Percentiles rank a stretch among this genome's conserved stretches.
These are phyloP conservation scores for Melipona beecheii DNA, from an alignment of 2,888 invertebrate species.

Conservation along the genomic window DNA sequence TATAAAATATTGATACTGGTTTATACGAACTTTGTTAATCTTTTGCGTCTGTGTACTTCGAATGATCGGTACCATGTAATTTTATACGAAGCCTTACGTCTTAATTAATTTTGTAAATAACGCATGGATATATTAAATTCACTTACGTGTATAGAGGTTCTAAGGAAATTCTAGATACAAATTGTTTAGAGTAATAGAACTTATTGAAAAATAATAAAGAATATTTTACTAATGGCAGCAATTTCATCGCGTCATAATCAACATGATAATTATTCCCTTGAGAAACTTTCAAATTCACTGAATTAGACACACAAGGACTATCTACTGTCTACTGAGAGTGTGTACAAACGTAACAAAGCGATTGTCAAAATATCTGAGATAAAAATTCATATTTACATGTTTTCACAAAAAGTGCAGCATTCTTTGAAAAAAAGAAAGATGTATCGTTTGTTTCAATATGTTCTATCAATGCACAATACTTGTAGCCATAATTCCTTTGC, in stretches of 20 bases:
- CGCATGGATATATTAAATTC: constrained; percentile 33
- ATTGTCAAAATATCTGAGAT: background rate
- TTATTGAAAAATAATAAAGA: background rate
- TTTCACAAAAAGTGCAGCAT: too few species aligned
- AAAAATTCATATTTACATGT: background rate
- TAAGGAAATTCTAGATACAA: constrained; percentile 22
- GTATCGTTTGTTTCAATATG: background rate
- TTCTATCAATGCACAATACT: background rate
- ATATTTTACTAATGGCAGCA: background rate
- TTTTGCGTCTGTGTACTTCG: constrained; percentile 41
- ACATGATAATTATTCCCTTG: background rate
- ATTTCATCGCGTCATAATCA: background rate
- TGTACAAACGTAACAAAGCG: background rate
- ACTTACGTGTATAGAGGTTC: constrained; percentile 12
- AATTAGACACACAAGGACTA: too few species aligned
- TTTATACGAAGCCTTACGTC: constrained; percentile 42
- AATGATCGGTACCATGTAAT: constrained; percentile 42
- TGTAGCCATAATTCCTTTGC: constrained; percentile 10
- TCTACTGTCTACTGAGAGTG: background rate
- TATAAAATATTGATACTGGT: background rate
- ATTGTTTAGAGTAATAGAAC: constrained; percentile 17
- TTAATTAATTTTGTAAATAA: constrained; percentile 49
- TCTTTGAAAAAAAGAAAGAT: background rate
- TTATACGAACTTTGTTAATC: constrained; percentile 1
- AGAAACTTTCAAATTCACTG: background rate